Conservation (phyloP, 2,113 vertebrate species). For the Saimiri boliviensis region DNA sequence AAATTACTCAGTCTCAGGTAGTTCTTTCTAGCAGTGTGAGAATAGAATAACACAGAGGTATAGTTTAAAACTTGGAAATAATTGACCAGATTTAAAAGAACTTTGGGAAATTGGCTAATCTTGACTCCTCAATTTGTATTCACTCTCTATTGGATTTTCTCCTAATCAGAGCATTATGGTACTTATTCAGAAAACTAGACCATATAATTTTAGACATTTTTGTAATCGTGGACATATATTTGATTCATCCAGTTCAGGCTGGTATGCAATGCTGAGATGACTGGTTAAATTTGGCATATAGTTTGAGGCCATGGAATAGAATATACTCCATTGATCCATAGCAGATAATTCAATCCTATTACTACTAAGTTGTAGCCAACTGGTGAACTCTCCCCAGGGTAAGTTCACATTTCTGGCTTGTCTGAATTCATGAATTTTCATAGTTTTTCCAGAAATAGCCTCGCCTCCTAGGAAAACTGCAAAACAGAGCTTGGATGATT, state of each 20-base stretch:
- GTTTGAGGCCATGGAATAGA: neutral
- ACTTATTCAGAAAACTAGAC: neutral
- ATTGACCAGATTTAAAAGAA: neutral
- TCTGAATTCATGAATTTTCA: constrained; percentile 28
- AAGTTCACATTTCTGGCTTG: neutral
- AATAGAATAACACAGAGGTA: neutral
- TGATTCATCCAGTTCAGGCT: constrained; percentile 20
- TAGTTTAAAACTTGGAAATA: constrained; percentile 40
- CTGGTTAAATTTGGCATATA: neutral
- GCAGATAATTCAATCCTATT: constrained; percentile 6
- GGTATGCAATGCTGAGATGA: neutral
- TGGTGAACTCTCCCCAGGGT: neutral
- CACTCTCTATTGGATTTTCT: neutral
- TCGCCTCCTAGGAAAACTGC: neutral
- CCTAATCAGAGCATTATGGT: neutral
- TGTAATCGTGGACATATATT: neutral
- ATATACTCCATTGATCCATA: neutral
- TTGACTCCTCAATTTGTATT: constrained; percentile 28
- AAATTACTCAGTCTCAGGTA: no score
- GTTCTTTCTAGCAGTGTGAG: no score
- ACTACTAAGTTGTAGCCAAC: constrained; percentile 4
- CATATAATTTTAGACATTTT: constrained; percentile 17
- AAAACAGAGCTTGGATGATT: constrained; percentile 24
- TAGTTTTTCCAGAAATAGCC: neutral
- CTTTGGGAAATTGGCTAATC: neutral